Evolutionary conservation across 2,113 vertebrate genomes (phyloP), one percentile per base, ranked within the genome.

Genomic region (Pachypanchax playfairii): DNA sequence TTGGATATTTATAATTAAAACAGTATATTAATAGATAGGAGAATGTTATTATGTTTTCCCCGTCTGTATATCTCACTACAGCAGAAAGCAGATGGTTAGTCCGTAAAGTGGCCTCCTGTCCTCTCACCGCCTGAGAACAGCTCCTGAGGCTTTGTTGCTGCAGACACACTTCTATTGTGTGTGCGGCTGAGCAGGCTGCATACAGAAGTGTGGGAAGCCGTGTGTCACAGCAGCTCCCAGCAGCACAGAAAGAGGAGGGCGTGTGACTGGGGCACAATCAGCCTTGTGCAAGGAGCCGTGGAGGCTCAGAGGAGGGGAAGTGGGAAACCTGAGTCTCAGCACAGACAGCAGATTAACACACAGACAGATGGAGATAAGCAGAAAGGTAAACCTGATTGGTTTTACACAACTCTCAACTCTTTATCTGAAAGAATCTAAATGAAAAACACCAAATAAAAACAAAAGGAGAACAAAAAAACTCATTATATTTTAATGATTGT

Each of bases 151-250:
- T 85, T 75, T 79, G 74, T 80, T 68, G 14, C 61, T 56, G 57
- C 74, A 75, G 85, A 88, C 89, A 89, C 87, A 85, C 86, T 85
- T 87, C 87, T 41, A 75, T 90, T 90, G 85, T 89, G 69, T 20
- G 33, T 0, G 47, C 22, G 61, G 85, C 80, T 56, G 74, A 84
- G 75, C 73, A 10, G 80, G 51, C 54, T 66, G 83, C 80, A 81
- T 85, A 70, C 70, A 77, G 41, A 83, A 90, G 88, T 91, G 89
- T 92, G 91, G 90, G 91, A 92, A 91, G 85, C 82, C 75, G 67
- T 90, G 89, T 87, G 89, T 84, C 80, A 7, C 75, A 5, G 60
- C 49, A 84, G 76, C 87, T 88, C 89, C 88, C 81, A 90, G 85
- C 80, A 66, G 57, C 56, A 48, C 51, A 78, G 77, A 68, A 56